These are phyloP conservation scores for Callorhinus ursinus DNA, from an alignment of 2,113 vertebrate species.

Conservation along the genomic window DNA sequence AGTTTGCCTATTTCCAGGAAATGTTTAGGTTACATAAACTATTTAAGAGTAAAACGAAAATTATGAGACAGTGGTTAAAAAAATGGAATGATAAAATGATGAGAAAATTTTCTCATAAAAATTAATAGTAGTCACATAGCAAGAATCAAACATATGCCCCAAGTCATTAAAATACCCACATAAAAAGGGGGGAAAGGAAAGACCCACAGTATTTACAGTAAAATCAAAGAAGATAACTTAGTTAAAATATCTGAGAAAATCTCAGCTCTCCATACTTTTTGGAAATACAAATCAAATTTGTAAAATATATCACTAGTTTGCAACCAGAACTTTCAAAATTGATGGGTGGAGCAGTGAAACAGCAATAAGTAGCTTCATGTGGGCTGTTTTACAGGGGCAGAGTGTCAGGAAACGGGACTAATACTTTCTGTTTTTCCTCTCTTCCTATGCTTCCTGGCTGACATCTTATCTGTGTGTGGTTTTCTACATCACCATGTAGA, in stretches of 20 bases:
- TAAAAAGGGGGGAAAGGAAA: background rate
- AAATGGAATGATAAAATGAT: background rate
- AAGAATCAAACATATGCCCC: background rate
- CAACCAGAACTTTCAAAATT: background rate
- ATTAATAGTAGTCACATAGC: background rate
- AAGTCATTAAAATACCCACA: slow-evolving; percentile 8
- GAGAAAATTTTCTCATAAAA: background rate
- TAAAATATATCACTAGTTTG: background rate
- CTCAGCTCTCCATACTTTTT: background rate
- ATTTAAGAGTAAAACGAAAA: slow-evolving; percentile 19
- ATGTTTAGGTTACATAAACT: background rate
- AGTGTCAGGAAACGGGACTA: slow-evolving; percentile 47
- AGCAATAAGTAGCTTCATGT: background rate
- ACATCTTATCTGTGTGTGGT: slow-evolving; percentile 32
- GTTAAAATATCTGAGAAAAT: background rate
- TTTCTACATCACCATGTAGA: background rate
- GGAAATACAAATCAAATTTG: background rate
- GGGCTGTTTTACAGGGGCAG: background rate
- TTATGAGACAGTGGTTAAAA: background rate
- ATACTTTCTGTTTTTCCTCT: slow-evolving; percentile 62
- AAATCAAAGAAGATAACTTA: background rate
- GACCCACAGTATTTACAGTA: background rate
- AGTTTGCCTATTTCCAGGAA: background rate
- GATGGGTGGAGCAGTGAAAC: background rate
- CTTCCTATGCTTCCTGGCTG: slow-evolving; percentile 56